A percentile compares a stretch with the other conserved stretches of the same genome.
Conservation (phyloP, 2,888 invertebrate species). For the Pediacus dermestoides region DNA sequence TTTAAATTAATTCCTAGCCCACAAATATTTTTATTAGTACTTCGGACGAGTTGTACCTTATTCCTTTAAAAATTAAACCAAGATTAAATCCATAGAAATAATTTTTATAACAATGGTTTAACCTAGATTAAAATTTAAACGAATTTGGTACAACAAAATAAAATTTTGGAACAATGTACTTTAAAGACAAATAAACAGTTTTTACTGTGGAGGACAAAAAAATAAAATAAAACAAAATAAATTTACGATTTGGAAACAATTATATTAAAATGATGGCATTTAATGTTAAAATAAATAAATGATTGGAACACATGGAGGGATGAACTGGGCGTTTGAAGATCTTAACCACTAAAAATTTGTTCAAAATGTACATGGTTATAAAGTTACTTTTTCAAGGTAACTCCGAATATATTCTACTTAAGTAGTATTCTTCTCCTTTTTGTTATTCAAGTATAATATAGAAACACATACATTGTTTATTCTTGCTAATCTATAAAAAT, state of each 20-base stretch:
- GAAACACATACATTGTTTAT: slow-evolving; percentile 35
- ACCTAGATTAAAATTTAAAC: no score
- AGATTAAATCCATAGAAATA: no score
- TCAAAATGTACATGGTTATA: slow-evolving; percentile 34
- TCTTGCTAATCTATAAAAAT: slow-evolving; percentile 18
- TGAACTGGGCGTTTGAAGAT: slow-evolving; percentile 31
- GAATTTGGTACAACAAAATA: no score
- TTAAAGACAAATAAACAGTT: slow-evolving; percentile 5
- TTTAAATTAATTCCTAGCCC: no score
- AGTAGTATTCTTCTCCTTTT: slow-evolving; percentile 35
- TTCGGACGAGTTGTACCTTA: no score
- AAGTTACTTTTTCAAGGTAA: slow-evolving; percentile 37
- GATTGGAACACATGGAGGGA: slow-evolving; percentile 32
- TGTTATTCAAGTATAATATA: slow-evolving; percentile 29
- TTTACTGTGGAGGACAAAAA: no score
- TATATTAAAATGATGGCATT: slow-evolving; percentile 17
- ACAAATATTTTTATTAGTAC: no score
- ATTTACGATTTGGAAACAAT: slow-evolving; percentile 21
- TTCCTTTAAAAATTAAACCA: no score
- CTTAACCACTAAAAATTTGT: slow-evolving; percentile 33
- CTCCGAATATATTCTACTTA: slow-evolving; percentile 37
- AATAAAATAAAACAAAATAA: no score
- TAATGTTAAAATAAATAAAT: slow-evolving; percentile 26
- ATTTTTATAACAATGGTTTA: no score
- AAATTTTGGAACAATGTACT: neutral